Evolutionary conservation across 2,797 vertebrate genomes (phyloP), one percentile per base, ranked within the genome.

Genomic region (Amblyopsis hoosieri): DNA sequence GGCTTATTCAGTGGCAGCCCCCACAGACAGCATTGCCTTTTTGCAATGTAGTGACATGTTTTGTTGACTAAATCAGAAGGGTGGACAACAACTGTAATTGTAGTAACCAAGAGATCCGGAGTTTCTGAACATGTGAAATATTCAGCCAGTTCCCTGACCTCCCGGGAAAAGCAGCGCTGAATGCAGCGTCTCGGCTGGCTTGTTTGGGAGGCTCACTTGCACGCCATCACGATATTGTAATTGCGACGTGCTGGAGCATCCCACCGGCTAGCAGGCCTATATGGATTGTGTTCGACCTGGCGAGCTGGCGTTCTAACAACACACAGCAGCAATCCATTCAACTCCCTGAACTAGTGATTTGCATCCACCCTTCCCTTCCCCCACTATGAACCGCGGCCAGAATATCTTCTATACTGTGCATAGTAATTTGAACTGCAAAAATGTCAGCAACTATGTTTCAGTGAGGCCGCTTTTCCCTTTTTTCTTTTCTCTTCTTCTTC

Each of bases 361-460:
- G n/a, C 10, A 48, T 14, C 4, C 47, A 47, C 45, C 9, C 45
- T 13, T 74, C 48, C 62, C 62, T 58, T 57, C 62, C 60, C 63
- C 45, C 29, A 37, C 51, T 51, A 47, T 63, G 67, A 80, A 62
- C 74, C 23, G 12, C 37, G 45, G 54, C 37, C 60, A 60, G 63
- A 75, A 79, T 79, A 73, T 78, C 56, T 70, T 74, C 46, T 70
- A 60, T 67, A 62, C 19, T 29, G 23, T 77, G 57, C 72, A 70
- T 29, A 72, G 74, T 60, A 62, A 85, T 74, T 71, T 81, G 71
- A 78, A 73, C 80, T 77, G 37, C 14, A 60, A 66, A 82, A 86
- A 87, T 84, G 75, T 87, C 88, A 82, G 64, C 64, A 62, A 65
- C 71, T 72, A 66, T 80, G 72, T 80, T 81, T 73, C 74, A 75